Percentiles rank a stretch among this genome's conserved stretches.
Conservation (phyloP, 2,113 vertebrate species). For the Euleptes europaea region DNA sequence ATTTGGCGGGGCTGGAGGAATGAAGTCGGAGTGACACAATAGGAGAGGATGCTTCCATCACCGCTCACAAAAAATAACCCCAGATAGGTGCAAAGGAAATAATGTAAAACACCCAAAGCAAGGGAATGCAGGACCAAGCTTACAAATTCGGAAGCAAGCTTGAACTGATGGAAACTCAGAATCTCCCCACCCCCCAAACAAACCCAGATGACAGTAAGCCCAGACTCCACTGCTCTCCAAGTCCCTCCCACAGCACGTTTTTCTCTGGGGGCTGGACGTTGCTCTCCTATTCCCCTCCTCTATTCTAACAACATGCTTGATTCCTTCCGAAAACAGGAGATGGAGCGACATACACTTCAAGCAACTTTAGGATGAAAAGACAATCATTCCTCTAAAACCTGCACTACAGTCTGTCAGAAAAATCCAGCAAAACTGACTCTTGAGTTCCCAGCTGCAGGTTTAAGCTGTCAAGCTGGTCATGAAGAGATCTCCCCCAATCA, state of each 20-base stretch:
- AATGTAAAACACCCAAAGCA: no score
- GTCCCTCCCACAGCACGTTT: no score
- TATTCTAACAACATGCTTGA: fast-evolving
- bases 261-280: no score
- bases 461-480: not conserved
- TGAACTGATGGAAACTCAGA: no score
- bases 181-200: no score
- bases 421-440: no score
- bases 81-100: no score
- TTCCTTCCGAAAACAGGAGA: not conserved
- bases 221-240: no score
- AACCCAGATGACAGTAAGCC: not conserved
- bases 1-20: not conserved
- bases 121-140: not conserved
- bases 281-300: not conserved
- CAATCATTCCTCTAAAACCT: not conserved
- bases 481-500: not conserved
- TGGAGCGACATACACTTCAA: not conserved
- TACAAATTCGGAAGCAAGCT: not conserved
- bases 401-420: no score
- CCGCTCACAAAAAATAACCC: not conserved
- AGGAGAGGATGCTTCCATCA: not conserved
- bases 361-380: not conserved
- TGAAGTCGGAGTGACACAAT: not conserved
- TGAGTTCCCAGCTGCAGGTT: not conserved